phyloP scores from a whole-genome alignment of 2,113 vertebrate genomes.

The Microcebus murinus region DNA sequence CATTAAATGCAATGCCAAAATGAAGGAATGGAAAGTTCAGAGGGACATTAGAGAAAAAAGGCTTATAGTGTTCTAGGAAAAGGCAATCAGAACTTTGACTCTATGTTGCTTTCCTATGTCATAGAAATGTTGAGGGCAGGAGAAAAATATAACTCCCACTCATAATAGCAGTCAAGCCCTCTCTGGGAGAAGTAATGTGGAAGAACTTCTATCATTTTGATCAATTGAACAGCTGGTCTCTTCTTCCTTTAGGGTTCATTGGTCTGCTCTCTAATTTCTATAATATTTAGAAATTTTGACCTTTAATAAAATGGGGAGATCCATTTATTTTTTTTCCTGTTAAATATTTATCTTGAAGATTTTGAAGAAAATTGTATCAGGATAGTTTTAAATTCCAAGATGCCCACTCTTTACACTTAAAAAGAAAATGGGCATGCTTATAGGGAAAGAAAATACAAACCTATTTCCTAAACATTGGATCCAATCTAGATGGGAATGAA shows the following conservation, averaged over 20 bases:
- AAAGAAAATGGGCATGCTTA: not conserved
- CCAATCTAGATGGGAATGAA: not conserved
- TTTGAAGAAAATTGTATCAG: not conserved
- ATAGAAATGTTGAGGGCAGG: not conserved
- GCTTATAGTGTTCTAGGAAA: not conserved
- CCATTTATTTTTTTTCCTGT: not conserved
- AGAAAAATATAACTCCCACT: not conserved
- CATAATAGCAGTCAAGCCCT: not conserved
- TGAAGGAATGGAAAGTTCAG: constrained; percentile 14
- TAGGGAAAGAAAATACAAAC: not conserved
- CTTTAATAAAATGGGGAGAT: constrained; percentile 7
- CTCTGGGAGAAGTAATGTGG: not conserved
- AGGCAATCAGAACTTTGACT: not conserved
- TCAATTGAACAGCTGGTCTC: not conserved
- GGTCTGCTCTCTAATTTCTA: not conserved
- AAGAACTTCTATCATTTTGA: not conserved
- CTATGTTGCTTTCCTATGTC: not conserved
- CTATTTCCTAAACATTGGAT: not conserved
- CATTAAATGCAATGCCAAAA: constrained; percentile 27
- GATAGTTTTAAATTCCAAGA: constrained; percentile 20
- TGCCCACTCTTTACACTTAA: not conserved
- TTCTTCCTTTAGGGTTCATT: not conserved
- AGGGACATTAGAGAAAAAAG: not conserved
- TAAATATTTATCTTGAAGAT: constrained; percentile 44
- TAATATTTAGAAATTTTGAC: not conserved